Evolutionary conservation across 2,113 vertebrate genomes (phyloP).

Genomic region (Rattus norvegicus): GRCr8 NC_086027.1:53389501-53390000

Average conservation of each 20-base stretch:
- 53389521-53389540: not conserved
- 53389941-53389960: not conserved
- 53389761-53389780: not conserved
- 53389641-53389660: not conserved
- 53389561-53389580: not conserved
- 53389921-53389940: not conserved
- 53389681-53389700: not conserved
- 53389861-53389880: not conserved
- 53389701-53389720: not conserved
- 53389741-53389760: not conserved
- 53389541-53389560: not conserved
- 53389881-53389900: not conserved
- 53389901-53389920: not conserved
- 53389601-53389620: not conserved
- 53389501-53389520: not conserved
- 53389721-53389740: not conserved
- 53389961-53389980: not conserved
- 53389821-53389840: not conserved
- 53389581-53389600: not conserved
- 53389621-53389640: not conserved
- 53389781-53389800: not conserved
- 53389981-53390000: not conserved
- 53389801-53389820: not conserved
- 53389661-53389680: not conserved
- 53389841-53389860: not conserved